Percentiles rank a stretch among this genome's conserved stretches.
Conservation (phyloP, 1,140 invertebrate species). For the Saccostrea cuccullata region DNA sequence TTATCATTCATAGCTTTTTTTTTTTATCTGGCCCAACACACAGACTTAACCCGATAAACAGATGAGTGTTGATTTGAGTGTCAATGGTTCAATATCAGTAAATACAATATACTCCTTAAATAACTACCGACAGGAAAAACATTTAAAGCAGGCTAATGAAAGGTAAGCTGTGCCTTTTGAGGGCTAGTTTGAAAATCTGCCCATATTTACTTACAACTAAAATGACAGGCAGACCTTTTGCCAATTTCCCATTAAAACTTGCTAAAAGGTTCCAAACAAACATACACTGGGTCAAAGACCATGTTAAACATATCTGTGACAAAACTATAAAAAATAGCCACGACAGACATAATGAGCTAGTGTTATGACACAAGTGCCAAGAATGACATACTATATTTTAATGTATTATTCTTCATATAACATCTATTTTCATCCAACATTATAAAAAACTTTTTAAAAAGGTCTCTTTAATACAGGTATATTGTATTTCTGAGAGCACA, state of each 20-base stretch:
- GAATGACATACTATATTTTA: not conserved
- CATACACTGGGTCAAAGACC: conserved; percentile 5
- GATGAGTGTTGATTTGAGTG: conserved; percentile 20
- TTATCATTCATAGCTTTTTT: conserved; percentile 11
- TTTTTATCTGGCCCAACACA: not conserved
- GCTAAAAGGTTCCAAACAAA: conserved; percentile 15
- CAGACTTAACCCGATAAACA: not conserved
- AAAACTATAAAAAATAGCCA: not conserved
- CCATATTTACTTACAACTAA: not conserved
- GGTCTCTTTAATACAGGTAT: not conserved
- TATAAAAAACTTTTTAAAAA: not conserved
- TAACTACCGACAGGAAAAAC: not conserved
- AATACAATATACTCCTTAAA: conserved; percentile 9
- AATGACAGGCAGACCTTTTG: not conserved
- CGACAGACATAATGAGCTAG: not conserved
- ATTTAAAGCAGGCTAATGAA: not conserved
- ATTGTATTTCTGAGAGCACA: not conserved
- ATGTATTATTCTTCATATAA: not conserved
- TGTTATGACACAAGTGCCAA: conserved; percentile 7
- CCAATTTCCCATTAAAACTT: not conserved
- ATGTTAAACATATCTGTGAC: not conserved
- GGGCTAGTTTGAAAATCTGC: conserved; percentile 23
- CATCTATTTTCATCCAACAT: not conserved
- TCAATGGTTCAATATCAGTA: conserved; percentile 20
- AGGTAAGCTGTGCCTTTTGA: not conserved